These are phyloP conservation scores for Pseudochromis fuscus DNA, from an alignment of 2,797 vertebrate genomes.

Conservation along the genomic window DNA sequence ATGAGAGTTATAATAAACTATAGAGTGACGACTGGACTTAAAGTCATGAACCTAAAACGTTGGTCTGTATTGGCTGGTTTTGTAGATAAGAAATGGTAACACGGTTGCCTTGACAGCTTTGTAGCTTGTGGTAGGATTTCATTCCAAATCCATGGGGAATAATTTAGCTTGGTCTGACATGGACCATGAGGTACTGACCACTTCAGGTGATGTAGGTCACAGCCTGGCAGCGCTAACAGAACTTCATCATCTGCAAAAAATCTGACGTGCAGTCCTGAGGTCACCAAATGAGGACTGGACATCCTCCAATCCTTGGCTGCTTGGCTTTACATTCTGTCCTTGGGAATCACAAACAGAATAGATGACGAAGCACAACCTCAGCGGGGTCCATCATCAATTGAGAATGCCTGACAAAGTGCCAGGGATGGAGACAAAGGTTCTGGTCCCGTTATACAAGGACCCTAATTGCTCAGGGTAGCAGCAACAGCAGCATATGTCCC, in stretches of 20 bases:
- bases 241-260: conserved; percentile 13
- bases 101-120: too few species aligned
- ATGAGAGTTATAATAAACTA: not conserved
- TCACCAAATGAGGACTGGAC: conserved; percentile 16
- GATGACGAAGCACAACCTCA: conserved; percentile 35
- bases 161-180: conserved; percentile 2
- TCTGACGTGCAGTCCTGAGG: conserved; percentile 14
- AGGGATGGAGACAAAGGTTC: conserved; percentile 39
- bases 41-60: not conserved
- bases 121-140: not conserved
- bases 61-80: too few species aligned
- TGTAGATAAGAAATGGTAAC: too few species aligned
- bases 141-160: not conserved
- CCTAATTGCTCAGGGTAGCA: conserved; percentile 31
- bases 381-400: conserved; percentile 23
- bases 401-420: conserved; percentile 31
- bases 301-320: conserved; percentile 24
- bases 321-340: conserved; percentile 17
- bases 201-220: conserved; percentile 25
- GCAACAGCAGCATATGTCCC: not conserved
- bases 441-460: conserved; percentile 37
- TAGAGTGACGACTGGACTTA: not conserved
- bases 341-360: conserved; percentile 32
- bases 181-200: conserved; percentile 1
- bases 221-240: conserved; percentile 12